phyloP scores from a whole-genome alignment of 2,888 invertebrate genomes.

The Oxycera nigricornis region DNA sequence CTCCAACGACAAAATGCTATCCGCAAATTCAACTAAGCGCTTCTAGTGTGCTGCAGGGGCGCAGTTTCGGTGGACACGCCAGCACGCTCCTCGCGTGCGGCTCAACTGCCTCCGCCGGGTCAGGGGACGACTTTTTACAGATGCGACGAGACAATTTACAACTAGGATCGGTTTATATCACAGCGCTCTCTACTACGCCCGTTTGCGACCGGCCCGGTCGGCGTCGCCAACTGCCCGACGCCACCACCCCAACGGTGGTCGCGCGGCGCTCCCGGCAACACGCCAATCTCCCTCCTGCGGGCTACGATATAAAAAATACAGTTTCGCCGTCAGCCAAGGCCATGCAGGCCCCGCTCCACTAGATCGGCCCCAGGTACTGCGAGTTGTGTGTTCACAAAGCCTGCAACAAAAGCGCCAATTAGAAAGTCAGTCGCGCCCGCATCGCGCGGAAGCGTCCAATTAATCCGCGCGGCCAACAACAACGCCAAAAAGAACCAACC shows the following conservation, averaged over 20 bases:
- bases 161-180: too few relatives aligned
- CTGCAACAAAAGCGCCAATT: slow-evolving; percentile 6
- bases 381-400: slow-evolving; percentile 16
- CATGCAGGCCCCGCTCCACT: slow-evolving; percentile 33
- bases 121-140: too few relatives aligned
- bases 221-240: not conserved
- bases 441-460: slow-evolving; percentile 13
- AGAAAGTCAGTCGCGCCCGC: not conserved
- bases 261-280: not conserved
- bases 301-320: slow-evolving; percentile 33
- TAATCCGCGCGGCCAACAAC: not conserved
- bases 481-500: too few relatives aligned
- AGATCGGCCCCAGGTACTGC: slow-evolving; percentile 36
- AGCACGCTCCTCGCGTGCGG: too few relatives aligned
- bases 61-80: not conserved
- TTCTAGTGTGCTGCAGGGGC: not conserved
- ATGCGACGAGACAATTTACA: too few relatives aligned
- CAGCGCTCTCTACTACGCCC: not conserved
- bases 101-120: not conserved
- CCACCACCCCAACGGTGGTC: not conserved
- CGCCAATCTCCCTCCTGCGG: not conserved
- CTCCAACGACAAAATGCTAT: not conserved
- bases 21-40: not conserved
- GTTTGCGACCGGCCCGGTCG: not conserved
- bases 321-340: slow-evolving; percentile 41